Conservation (phyloP, 2,113 vertebrate species). For the Brachyhypopomus occidentalis region DNA sequence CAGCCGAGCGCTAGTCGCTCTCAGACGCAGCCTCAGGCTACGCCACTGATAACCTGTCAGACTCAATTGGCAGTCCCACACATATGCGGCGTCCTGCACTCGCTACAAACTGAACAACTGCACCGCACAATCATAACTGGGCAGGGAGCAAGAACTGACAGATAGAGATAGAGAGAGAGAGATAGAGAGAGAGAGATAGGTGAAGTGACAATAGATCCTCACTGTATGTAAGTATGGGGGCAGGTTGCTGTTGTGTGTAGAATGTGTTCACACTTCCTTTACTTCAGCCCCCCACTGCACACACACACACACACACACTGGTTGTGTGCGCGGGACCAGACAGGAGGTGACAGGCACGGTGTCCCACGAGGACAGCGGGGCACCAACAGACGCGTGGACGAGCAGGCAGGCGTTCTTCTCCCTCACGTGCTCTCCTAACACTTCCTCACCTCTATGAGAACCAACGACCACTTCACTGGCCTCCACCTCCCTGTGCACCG, state of each 20-base stretch:
- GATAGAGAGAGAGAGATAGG: background rate
- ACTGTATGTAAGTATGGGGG: conserved; percentile 72
- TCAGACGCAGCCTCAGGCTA: conserved; percentile 59
- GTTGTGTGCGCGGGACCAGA: conserved; percentile 54
- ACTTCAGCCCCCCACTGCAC: too few relatives aligned
- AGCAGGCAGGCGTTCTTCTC: conserved; percentile 12
- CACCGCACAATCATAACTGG: background rate
- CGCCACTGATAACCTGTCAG: conserved; percentile 67
- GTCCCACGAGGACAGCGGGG: conserved; percentile 50
- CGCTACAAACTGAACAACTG: conserved; percentile 47
- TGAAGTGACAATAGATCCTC: conserved; percentile 59
- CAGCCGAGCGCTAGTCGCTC: conserved; percentile 59
- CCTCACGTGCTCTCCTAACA: background rate
- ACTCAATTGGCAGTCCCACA: conserved; percentile 61
- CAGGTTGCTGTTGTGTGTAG: conserved; percentile 68
- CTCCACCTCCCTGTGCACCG: background rate
- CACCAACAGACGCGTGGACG: conserved; percentile 44
- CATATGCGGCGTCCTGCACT: conserved; percentile 19
- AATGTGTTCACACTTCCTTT: conserved; percentile 53
- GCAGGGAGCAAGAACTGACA: background rate
- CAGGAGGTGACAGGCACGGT: conserved; percentile 64
- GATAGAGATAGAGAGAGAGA: background rate
- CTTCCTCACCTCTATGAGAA: conserved; percentile 21
- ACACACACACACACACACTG: too few relatives aligned
- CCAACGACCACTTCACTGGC: conserved; percentile 23